Evolutionary conservation across 2,888 invertebrate species (phyloP), one percentile per base, ranked within the genome.

Genomic region (Brachypalpus laphriformis): DNA sequence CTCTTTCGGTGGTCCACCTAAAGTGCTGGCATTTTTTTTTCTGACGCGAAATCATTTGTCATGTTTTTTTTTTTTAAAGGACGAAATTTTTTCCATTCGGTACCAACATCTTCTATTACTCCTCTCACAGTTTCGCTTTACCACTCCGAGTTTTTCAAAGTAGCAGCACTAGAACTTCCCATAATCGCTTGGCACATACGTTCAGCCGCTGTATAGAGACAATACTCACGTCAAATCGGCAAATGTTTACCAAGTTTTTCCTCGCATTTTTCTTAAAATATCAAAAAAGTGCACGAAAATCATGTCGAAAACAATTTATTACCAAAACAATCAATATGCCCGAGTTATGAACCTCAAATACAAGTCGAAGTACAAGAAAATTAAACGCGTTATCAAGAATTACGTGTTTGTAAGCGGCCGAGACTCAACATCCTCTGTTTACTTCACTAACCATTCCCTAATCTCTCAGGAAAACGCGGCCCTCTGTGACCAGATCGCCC

Each of bases 401-500:
- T 81, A 88, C 11, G 88, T 89, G 7, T 89, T 88, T 86, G 89
- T 89, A 88, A 89, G 89, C 86, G 59, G 3, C 6, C 9, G n/a
- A 7, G 9, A 3, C 11, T 0, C 6, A 5, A 2, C 34, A n/a
- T 8, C 0, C 6, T 8, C 6, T 4, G 2, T 2, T 4, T 28
- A 11, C 9, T 8, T 22, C 4, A 20, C 11, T 0, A 63, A 22
- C 16, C 14, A 1, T 6, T 28, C 14, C 1, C 16, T n/a, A 89
- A 89, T 51, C 63, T 71, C 66, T 2, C 88, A 96, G 96, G 96
- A 96, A 93, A 97, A 96, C 93, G 95, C 96, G 66, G 96, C 96
- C 4, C 91, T 98, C 2, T 97, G 97, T 91, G 98, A 98, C 93
- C 97, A 98, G 93, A 95, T 97, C 14, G 95, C 96, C 0, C 94